A percentile compares a stretch with the other conserved stretches of the same genome.
These are phyloP conservation scores for Epizoanthus stellaris DNA, from an alignment of 92 coral and sea anemone species.

Conservation along the genomic window DNA sequence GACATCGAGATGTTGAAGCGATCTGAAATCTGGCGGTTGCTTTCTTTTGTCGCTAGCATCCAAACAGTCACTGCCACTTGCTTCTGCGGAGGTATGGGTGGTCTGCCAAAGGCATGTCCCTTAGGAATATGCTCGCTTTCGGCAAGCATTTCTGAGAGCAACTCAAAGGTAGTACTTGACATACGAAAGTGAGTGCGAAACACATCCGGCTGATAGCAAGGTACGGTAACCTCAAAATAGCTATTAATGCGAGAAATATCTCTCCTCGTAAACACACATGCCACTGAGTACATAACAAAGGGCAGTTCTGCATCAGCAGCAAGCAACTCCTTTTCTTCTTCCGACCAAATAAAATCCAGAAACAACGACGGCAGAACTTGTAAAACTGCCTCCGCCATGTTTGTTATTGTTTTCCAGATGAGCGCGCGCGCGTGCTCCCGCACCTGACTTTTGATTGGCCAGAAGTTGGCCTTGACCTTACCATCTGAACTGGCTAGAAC, in stretches of 20 bases:
- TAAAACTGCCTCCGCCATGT: not conserved
- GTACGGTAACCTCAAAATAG: not conserved
- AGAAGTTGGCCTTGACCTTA: too few species aligned
- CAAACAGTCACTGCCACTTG: constrained; percentile 55
- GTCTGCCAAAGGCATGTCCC: constrained; percentile 45
- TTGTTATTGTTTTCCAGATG: constrained; percentile 3
- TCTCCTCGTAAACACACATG: not conserved
- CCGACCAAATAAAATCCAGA: not conserved
- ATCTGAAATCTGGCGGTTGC: constrained; percentile 50
- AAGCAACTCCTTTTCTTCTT: not conserved
- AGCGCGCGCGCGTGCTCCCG: not conserved
- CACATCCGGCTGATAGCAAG: not conserved
- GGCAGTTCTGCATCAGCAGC: not conserved
- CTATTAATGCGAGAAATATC: not conserved
- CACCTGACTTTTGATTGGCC: not conserved
- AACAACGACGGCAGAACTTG: not conserved
- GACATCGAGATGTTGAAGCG: constrained; percentile 62
- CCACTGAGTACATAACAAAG: not conserved
- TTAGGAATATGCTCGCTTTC: constrained; percentile 37
- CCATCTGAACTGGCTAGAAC: too few species aligned
- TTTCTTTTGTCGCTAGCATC: constrained; percentile 60
- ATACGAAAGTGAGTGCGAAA: not conserved
- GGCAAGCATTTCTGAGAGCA: constrained; percentile 15
- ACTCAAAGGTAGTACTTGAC: constrained; percentile 3
- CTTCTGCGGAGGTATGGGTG: constrained; percentile 45